These are phyloP conservation scores for Potamarius usumacintae DNA, from an alignment of 2,113 vertebrate species.

Conservation along the genomic window DNA sequence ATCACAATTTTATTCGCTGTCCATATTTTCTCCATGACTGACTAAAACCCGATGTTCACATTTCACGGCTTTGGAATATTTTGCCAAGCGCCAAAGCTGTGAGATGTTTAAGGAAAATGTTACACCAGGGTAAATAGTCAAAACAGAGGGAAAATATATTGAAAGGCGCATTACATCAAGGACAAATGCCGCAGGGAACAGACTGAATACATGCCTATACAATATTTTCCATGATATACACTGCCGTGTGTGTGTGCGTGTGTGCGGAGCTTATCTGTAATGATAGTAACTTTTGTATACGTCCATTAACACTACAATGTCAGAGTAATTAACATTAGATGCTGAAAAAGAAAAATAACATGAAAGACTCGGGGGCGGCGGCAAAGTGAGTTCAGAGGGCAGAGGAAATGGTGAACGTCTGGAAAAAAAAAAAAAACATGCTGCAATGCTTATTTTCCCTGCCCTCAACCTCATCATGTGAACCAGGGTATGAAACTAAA, in stretches of 20 bases:
- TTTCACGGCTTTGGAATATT: slow-evolving; percentile 39
- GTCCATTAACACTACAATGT: slow-evolving; percentile 77
- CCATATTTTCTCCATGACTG: slow-evolving; percentile 27
- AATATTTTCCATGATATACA: slow-evolving; percentile 30
- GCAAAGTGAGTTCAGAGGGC: slow-evolving; percentile 65
- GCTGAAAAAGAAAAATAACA: slow-evolving; percentile 66
- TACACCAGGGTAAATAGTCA: slow-evolving; percentile 42
- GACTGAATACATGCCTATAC: slow-evolving; percentile 9
- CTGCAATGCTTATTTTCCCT: slow-evolving; percentile 79
- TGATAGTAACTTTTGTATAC: slow-evolving; percentile 74
- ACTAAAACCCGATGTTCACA: slow-evolving; percentile 20
- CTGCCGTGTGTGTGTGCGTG: slow-evolving; percentile 28
- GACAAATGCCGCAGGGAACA: slow-evolving; percentile 25
- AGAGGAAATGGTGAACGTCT: slow-evolving; percentile 83
- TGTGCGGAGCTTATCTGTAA: slow-evolving; percentile 65
- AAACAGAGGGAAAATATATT: slow-evolving; percentile 54
- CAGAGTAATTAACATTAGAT: slow-evolving; percentile 80
- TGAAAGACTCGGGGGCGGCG: background rate
- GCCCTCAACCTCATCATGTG: slow-evolving; percentile 80
- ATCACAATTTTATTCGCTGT: slow-evolving; percentile 28
- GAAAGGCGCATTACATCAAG: slow-evolving; percentile 77
- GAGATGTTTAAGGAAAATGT: slow-evolving; percentile 43
- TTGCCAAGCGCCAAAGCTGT: slow-evolving; percentile 43
- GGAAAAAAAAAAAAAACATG: slow-evolving; percentile 75
- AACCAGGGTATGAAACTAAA: slow-evolving; percentile 74